Base-by-base conservation (phyloP, 2,113 vertebrate species). In the Scopus umbretta region DNA sequence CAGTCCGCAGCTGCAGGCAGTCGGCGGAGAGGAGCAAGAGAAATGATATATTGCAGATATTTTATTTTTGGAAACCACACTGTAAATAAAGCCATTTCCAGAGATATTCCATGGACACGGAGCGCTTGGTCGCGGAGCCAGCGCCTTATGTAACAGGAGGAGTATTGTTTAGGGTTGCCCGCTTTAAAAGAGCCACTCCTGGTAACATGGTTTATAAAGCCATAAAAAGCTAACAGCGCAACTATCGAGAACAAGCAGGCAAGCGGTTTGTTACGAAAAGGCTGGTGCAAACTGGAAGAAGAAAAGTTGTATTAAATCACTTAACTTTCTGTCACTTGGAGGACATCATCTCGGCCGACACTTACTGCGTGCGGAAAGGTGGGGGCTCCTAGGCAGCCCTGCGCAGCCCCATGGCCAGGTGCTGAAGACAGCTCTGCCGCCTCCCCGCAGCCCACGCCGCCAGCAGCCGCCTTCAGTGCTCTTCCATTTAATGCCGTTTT, bases 1-100 rank as follows among this genome's bases (percentile, higher is more conserved):
- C 73, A 81, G 93, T 6, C 73, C 16, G 18, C 96, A 95, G 97
- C 96, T 95, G 96, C 86, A 95, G 83, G 70, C 91, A 96, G 76
- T 42, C 95, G 78, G 92, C 7, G 32, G 95, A 97, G 83, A 92
- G 78, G 80, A 96, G 95, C 74, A 23, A 65, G 36, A 90, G 95
- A 94, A 96, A 88, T 92, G 81, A 96, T 95, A 96, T 84, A 96
- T 74, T 95, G 92, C 91, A 92, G 97, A 94, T 94, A 94, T 96
- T 97, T 97, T 98, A 97, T 97, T 97, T 98, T 97, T 97, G 86
- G 98, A 97, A 98, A 97, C 82, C 29, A 14, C 94, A 59, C 93
- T 95, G 97, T 98, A 98, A 98, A 98, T 97, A 98, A 98, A 96
- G 88, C 55, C 96, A 96, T 97, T 97, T 97, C 96, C 96, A 98